A percentile compares a stretch with the other conserved stretches of the same genome.
Evolutionary conservation across 2,797 vertebrate species (phyloP).

Genomic region (Channallabes apus): DNA sequence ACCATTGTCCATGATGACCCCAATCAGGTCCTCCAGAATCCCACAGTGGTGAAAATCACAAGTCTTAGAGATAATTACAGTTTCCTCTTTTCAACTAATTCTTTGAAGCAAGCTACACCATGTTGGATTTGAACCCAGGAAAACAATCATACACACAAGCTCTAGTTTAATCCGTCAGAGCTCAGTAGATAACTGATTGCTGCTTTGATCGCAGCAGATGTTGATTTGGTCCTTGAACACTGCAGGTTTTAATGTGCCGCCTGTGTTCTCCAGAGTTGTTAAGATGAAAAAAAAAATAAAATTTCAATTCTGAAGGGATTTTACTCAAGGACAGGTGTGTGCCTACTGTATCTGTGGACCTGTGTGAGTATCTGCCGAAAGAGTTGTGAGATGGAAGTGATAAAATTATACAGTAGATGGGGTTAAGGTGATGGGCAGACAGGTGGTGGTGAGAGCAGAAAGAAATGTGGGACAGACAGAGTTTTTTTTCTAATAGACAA

Average conservation of each 20-base stretch:
- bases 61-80: background rate
- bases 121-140: background rate
- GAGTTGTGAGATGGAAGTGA: no score
- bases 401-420: no score
- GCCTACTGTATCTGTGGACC: no score
- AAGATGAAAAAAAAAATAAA: background rate
- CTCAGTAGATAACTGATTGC: conserved; percentile 2
- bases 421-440: no score
- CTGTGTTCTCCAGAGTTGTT: background rate
- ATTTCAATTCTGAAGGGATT: background rate
- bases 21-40: conserved; percentile 30
- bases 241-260: background rate
- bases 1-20: conserved; percentile 25
- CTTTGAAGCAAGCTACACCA: background rate
- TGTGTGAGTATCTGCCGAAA: background rate
- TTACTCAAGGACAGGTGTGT: background rate
- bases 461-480: background rate
- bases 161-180: background rate
- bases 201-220: conserved; percentile 16
- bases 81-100: background rate
- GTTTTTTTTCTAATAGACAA: no score
- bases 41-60: conserved; percentile 5
- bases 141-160: background rate
- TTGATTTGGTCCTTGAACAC: background rate
- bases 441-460: background rate